phyloP scores from a whole-genome alignment of 2,113 vertebrate genomes.

The Clarias batrachus region DNA sequence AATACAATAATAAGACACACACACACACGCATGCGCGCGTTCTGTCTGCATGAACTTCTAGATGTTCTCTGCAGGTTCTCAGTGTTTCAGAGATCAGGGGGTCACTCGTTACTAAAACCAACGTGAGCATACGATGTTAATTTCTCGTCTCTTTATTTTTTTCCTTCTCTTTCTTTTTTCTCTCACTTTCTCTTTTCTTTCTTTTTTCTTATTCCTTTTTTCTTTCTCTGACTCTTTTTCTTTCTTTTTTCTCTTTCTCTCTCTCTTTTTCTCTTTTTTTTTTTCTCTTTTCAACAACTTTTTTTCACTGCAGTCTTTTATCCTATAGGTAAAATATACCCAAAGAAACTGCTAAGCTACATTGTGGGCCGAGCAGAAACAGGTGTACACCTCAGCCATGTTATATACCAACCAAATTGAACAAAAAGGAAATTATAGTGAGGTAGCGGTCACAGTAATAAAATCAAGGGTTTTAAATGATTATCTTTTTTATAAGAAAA shows the following conservation, averaged over 20 bases:
- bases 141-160: slow-evolving; percentile 17
- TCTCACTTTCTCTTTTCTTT: neutral
- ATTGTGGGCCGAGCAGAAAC: too few relatives aligned
- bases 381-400: too few relatives aligned
- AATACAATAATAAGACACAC: neutral
- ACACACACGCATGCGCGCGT: neutral
- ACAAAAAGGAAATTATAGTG: too few relatives aligned
- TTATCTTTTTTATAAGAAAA: too few relatives aligned
- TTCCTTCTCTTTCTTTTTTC: neutral
- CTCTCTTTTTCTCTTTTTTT: neutral
- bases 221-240: neutral
- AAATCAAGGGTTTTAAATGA: too few relatives aligned
- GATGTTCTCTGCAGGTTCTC: neutral
- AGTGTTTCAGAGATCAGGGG: neutral
- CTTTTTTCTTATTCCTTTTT: too few relatives aligned
- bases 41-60: neutral
- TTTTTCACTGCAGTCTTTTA: neutral
- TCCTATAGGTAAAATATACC: too few relatives aligned
- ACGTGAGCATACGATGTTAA: neutral
- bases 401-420: too few relatives aligned
- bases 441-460: too few relatives aligned
- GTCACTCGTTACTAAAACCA: neutral
- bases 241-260: neutral
- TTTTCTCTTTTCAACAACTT: neutral
- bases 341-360: too few relatives aligned